Base-by-base conservation (phyloP, 2,888 invertebrate species). In the Agrenia bidenticulata region DNA sequence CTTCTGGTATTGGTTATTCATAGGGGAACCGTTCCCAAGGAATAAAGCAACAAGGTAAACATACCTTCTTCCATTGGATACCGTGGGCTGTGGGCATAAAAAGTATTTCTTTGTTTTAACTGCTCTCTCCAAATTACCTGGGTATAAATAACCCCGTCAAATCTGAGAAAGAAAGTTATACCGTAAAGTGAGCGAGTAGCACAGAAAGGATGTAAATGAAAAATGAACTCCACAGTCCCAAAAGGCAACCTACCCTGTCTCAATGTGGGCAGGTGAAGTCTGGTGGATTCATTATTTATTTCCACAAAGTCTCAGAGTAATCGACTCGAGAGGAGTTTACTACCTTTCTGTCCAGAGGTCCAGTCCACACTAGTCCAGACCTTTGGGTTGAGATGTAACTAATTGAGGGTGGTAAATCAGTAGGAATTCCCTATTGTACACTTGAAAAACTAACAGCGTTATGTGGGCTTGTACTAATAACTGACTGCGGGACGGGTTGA, bases 71-170 rank as follows among this genome's bases (percentile, higher is more conserved):
- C n/a, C n/a, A 32, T 32, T 4, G 32, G 11, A 32, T 32, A 32
- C 32, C 11, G 4, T 7, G 32, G n/a, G n/a, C 32, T 32, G 32
- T 32, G 32, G 32, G 32, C 11, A 32, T 32, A 32, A 32, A 32
- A 32, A 45, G n/a, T 4, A 45, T 45, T 45, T 45, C 45, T 45
- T 45, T 45, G 45, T 45, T 45, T 45, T 45, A 51, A 60, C 60
- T 59, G 66, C 60, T 63, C 59, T n/a, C n/a, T 51, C 62, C 57
- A 69, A 69, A 69, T 69, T 66, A 66, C 66, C 59, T 61, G n/a
- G 32, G 66, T 66, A 69, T 69, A 69, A 69, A 69, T 69, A 69
- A 69, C 64, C 55, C 49, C 60, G 66, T 60, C 61, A 66, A 59
- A 59, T 45, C 57, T 57, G 23, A 37, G 21, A 41, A n/a, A 55